These are phyloP conservation scores for Trachelus iudaicus DNA, from an alignment of 2,888 invertebrate genomes.

Conservation along the genomic window DNA sequence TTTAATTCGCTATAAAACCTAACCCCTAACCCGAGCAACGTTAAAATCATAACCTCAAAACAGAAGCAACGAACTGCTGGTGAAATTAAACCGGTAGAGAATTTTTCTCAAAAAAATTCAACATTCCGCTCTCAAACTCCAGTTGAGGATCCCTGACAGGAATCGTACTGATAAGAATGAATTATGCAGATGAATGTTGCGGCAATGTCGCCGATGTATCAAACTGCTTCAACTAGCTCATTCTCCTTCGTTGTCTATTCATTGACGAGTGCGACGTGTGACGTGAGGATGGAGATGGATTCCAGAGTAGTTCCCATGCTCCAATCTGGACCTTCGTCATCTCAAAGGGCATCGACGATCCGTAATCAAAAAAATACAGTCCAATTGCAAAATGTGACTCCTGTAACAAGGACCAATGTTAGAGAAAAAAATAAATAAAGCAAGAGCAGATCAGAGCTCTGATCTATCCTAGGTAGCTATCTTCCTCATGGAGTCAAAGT, in stretches of 20 bases:
- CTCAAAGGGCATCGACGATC: not conserved
- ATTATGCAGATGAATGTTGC: constrained; percentile 63
- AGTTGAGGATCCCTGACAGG: constrained; percentile 55
- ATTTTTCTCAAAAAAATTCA: not conserved
- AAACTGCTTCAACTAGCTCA: constrained; percentile 63
- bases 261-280: constrained; percentile 60
- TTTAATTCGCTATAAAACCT: too few species aligned
- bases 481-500: not conserved
- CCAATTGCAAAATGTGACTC: not conserved
- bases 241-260: constrained; percentile 64
- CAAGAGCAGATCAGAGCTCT: not conserved
- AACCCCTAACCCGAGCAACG: too few species aligned
- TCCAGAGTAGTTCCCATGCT: constrained; percentile 62
- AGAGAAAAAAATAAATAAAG: not conserved
- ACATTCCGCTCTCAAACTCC: not conserved
- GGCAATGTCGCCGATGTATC: constrained; percentile 64
- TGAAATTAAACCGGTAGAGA: too few species aligned
- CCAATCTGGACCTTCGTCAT: constrained; percentile 35
- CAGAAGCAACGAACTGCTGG: too few species aligned
- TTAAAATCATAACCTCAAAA: too few species aligned
- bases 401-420: not conserved
- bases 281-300: constrained; percentile 61
- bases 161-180: constrained; percentile 62
- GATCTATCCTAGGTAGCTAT: too few species aligned
- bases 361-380: not conserved